phyloP scores from a whole-genome alignment of 2,797 vertebrate species.

The Catharus ustulatus region DNA sequence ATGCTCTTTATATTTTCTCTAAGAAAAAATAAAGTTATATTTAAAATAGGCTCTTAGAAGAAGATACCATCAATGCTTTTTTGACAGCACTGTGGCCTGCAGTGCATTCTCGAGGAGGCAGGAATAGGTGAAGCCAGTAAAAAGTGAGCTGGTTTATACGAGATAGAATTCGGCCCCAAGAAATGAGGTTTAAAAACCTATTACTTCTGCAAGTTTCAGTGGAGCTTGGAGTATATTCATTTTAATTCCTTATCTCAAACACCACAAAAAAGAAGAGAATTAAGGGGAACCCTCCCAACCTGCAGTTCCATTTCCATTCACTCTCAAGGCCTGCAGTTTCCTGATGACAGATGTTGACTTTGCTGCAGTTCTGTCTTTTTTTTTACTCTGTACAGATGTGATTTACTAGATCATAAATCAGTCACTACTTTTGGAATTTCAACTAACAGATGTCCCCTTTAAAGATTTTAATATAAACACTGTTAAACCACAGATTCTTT shows the following conservation, averaged over 20 bases:
- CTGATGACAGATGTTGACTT: slow-evolving; percentile 61
- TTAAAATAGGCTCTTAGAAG: neutral
- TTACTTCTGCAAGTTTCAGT: slow-evolving; percentile 4
- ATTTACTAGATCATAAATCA: slow-evolving; percentile 64
- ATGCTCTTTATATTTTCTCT: neutral
- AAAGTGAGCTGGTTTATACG: neutral
- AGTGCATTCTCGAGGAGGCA: neutral
- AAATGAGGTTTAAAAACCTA: slow-evolving; percentile 18
- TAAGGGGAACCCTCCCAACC: neutral
- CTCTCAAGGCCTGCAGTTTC: neutral
- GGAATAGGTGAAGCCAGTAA: neutral
- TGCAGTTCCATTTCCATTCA: neutral
- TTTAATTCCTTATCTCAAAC: slow-evolving; percentile 26
- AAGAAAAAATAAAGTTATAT: neutral
- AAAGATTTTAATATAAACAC: slow-evolving; percentile 55
- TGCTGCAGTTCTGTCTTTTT: neutral
- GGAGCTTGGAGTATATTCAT: neutral
- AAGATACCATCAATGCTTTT: neutral
- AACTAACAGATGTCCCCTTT: slow-evolving; percentile 68
- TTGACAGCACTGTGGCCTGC: neutral
- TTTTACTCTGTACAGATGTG: slow-evolving; percentile 59
- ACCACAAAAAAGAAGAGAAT: neutral
- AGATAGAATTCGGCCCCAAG: neutral
- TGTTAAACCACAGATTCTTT: slow-evolving; percentile 40
- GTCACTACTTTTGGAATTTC: slow-evolving; percentile 59